Percentiles rank a stretch among this genome's conserved stretches.
These are phyloP conservation scores for Cheilosia vulpina DNA, from an alignment of 2,888 invertebrate species.

Conservation along the genomic window DNA sequence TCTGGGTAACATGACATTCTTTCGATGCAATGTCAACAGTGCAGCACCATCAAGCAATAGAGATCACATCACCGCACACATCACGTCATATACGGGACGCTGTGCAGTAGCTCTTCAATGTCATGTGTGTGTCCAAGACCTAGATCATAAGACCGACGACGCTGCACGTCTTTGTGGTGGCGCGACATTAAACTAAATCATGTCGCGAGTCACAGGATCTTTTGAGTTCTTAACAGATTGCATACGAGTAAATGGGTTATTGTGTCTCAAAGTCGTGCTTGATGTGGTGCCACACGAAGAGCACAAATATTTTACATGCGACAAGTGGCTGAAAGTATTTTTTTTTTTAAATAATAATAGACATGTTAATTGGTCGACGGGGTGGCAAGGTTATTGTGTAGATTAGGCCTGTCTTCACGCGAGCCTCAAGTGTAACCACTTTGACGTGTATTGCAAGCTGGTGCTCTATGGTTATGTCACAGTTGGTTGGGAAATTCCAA, in stretches of 20 bases:
- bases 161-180: slow-evolving; percentile 58
- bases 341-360: slow-evolving; percentile 23
- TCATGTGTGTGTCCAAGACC: slow-evolving; percentile 71
- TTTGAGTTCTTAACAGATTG: slow-evolving; percentile 44
- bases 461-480: slow-evolving; percentile 46
- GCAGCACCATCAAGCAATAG: slow-evolving; percentile 28
- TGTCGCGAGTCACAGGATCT: slow-evolving; percentile 48
- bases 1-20: slow-evolving; percentile 44
- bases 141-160: slow-evolving; percentile 54
- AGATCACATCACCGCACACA: slow-evolving; percentile 65
- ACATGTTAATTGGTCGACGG: slow-evolving; percentile 61
- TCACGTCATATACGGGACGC: slow-evolving; percentile 56
- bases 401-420: slow-evolving; percentile 50
- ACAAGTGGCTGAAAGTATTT: slow-evolving; percentile 16
- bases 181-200: slow-evolving; percentile 61
- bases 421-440: slow-evolving; percentile 51
- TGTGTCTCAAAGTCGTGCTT: slow-evolving; percentile 44
- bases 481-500: not conserved
- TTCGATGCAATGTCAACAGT: slow-evolving; percentile 44
- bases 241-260: slow-evolving; percentile 7
- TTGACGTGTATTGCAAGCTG: not conserved
- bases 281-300: slow-evolving; percentile 34
- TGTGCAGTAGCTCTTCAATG: slow-evolving; percentile 64
- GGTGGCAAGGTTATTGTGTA: slow-evolving; percentile 64
- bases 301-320: slow-evolving; percentile 38